These are phyloP conservation scores for Geopemphigus sp. DNA, from an alignment of 1,140 invertebrate species.

Conservation along the genomic window DNA sequence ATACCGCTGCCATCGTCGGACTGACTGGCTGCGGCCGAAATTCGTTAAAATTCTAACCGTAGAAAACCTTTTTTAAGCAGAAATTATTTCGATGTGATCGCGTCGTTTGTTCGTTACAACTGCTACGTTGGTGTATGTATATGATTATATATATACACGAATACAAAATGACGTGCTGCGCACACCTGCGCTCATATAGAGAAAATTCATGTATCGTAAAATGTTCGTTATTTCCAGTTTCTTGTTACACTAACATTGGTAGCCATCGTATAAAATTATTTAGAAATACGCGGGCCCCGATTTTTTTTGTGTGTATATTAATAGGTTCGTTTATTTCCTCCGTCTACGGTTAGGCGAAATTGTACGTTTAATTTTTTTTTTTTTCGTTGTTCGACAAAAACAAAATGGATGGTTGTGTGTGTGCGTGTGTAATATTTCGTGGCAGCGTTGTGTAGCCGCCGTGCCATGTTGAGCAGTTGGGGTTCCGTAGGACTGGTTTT, in stretches of 20 bases:
- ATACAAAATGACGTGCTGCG: background rate
- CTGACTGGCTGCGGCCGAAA: background rate
- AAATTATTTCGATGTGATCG: slow-evolving; percentile 3
- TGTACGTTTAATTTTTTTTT: background rate
- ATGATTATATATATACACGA: background rate
- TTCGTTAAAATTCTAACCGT: slow-evolving; percentile 1
- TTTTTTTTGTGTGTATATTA: too few relatives aligned
- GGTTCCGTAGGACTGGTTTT: slow-evolving; percentile 46
- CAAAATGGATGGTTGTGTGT: background rate
- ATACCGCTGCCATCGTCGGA: background rate
- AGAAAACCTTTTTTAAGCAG: background rate
- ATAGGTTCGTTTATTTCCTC: background rate
- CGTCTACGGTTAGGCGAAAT: too few relatives aligned
- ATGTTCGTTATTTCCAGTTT: background rate
- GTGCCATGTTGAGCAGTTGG: slow-evolving; percentile 13
- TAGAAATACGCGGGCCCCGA: too few relatives aligned
- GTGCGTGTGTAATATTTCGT: background rate
- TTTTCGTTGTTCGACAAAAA: slow-evolving; percentile 35
- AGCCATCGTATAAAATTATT: too few relatives aligned
- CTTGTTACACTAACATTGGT: too few relatives aligned
- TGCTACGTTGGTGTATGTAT: background rate
- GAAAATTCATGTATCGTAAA: background rate
- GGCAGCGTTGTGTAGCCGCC: background rate
- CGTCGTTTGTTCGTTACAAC: slow-evolving; percentile 9
- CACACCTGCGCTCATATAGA: slow-evolving; percentile 12